Conservation (phyloP, 2,113 vertebrate species). For the Pardalotus punctatus region DNA sequence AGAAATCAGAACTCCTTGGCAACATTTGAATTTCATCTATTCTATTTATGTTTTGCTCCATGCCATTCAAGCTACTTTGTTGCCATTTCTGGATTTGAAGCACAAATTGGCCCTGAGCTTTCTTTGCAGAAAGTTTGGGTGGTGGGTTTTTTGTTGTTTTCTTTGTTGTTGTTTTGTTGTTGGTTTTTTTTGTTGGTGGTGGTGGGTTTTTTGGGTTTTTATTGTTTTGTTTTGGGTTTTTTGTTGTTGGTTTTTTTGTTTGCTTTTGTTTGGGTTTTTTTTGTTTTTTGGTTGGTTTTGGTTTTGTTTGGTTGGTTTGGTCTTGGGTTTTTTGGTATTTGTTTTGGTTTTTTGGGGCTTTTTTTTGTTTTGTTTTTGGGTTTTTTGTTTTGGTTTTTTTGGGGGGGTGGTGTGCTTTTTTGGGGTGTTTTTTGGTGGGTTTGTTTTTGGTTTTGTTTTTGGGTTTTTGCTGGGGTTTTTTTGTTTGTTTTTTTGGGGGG, state of each 20-base stretch:
- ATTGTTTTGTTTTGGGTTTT: no score
- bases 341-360: not conserved
- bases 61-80: not conserved
- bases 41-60: not conserved
- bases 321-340: no score
- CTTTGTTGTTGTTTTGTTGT: no score
- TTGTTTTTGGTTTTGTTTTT: no score
- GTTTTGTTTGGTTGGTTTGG: not conserved
- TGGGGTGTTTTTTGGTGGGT: not conserved
- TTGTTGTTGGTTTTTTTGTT: no score
- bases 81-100: not conserved
- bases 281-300: not conserved
- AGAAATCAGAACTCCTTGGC: not conserved
- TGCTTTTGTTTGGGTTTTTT: not conserved
- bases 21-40: not conserved
- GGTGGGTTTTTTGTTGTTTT: no score
- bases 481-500: not conserved
- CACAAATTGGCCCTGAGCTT: not conserved
- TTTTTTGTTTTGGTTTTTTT: not conserved
- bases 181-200: no score
- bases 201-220: not conserved
- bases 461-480: no score
- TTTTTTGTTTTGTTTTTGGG: no score
- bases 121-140: not conserved
- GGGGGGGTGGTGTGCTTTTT: not conserved